Percentiles rank a stretch among this genome's conserved stretches.
phyloP scores from a whole-genome alignment of 2,797 vertebrate genomes.

The Epinephelus malabaricus region DNA sequence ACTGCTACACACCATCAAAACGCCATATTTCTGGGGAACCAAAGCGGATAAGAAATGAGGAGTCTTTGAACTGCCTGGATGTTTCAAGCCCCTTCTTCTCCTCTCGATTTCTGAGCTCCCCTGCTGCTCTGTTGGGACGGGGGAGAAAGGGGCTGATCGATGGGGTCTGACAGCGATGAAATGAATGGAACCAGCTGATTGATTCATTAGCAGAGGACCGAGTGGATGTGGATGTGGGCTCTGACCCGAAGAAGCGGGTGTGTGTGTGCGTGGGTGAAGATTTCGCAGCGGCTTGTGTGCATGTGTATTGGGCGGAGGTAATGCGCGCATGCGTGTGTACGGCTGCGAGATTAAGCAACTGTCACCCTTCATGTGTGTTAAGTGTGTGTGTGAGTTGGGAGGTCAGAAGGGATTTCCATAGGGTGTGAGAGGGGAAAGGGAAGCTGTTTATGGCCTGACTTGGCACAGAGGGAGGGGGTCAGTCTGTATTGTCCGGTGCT shows the following conservation, averaged over 20 bases:
- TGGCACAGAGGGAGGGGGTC: slow-evolving; percentile 78
- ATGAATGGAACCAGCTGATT: slow-evolving; percentile 82
- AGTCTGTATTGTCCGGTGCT: slow-evolving; percentile 63
- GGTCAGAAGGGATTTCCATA: slow-evolving; percentile 73
- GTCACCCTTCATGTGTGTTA: slow-evolving; percentile 58
- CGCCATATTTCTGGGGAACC: slow-evolving; percentile 62
- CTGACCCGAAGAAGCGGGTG: slow-evolving; percentile 57
- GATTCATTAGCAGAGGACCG: slow-evolving; percentile 77
- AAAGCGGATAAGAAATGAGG: slow-evolving; percentile 63
- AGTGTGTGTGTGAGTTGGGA: slow-evolving; percentile 34
- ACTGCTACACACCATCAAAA: slow-evolving; percentile 57
- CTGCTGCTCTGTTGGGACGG: slow-evolving; percentile 69
- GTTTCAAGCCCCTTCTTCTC: slow-evolving; percentile 61
- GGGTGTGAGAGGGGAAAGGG: slow-evolving; percentile 76
- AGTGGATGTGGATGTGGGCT: slow-evolving; percentile 49
- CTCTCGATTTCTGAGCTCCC: slow-evolving; percentile 60
- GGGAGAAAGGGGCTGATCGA: slow-evolving; percentile 77
- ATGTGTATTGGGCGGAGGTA: slow-evolving; percentile 51
- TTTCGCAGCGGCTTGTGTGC: slow-evolving; percentile 24
- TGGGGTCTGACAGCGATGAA: slow-evolving; percentile 79
- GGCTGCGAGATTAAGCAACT: slow-evolving; percentile 63
- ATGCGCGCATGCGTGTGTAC: slow-evolving; percentile 49
- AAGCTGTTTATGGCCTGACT: slow-evolving; percentile 78
- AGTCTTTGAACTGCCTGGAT: slow-evolving; percentile 75
- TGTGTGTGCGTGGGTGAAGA: slow-evolving; percentile 29